Evolutionary conservation across 2,113 vertebrate genomes (phyloP), one percentile per base, ranked within the genome.

Genomic region (Megaleporinus macrocephalus): DNA sequence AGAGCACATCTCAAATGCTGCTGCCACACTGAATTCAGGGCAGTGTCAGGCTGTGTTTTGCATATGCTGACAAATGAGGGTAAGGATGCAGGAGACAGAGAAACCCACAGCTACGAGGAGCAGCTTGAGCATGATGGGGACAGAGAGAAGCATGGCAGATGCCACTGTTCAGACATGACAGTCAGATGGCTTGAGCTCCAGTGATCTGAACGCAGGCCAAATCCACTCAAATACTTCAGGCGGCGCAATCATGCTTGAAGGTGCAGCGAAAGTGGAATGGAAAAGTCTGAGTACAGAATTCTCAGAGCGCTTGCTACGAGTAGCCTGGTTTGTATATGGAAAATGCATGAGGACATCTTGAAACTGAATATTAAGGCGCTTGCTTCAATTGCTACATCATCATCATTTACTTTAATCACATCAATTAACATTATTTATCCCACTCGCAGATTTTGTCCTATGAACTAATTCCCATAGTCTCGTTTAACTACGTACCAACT

Each of bases 401-500:
- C 20, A 55, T 5, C 13, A 13, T n/a, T n/a, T n/a, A n/a, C n/a
- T n/a, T n/a, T n/a, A 26, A 55, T 57, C 14, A 15, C n/a, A 9
- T 78, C 76, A 36, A 33, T 53, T 33, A n/a, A 26, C 22, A 26
- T 16, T 5, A 27, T 76, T 3, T 9, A n/a, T 36, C 33, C 36
- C 57, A 22, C 53, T 33, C 41, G n/a, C 33, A 41, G 63, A 68
- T 27, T 59, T 62, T 27, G 7, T 18, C 6, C 30, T 36, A 33
- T 13, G 20, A 36, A 75, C 27, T 65, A 15, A 44, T 66, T 66
- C 10, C 5, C 14, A 33, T 9, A 33, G 11, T 22, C 22, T 51
- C 71, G 29, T 57, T 51, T 78, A 14, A 5, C 3, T 49, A 96
- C 97, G 55, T 93, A 99, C 98, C 97, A 57, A 98, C 96, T 93